Evolutionary conservation across 2,888 invertebrate species (phyloP).

Genomic region (Xanthorhoe spadicearia): DNA sequence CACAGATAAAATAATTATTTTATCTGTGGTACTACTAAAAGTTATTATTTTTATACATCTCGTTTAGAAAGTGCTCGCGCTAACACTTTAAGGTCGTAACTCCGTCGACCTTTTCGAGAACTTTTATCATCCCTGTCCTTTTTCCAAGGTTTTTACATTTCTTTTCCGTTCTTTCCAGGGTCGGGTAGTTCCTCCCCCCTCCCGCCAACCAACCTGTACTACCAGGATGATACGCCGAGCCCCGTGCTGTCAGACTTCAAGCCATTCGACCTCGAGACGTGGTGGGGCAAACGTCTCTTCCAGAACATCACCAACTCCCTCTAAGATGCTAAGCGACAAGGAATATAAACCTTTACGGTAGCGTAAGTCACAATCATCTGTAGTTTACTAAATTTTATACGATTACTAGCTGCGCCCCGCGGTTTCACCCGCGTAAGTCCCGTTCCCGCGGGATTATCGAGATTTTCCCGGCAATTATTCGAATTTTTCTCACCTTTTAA

Average conservation of each 20-base stretch:
- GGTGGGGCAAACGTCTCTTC: constrained; percentile 95
- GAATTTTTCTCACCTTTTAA: no score
- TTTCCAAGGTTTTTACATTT: no score
- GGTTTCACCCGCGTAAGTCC: no score
- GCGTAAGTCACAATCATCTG: constrained; percentile 82
- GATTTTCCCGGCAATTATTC: no score
- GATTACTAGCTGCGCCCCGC: background rate
- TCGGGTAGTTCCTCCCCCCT: constrained; percentile 75
- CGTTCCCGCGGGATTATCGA: no score
- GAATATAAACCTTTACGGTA: constrained; percentile 66
- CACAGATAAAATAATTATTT: no score
- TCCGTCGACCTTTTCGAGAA: no score
- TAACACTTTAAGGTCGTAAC: no score
- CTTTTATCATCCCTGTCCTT: no score
- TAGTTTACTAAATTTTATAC: constrained; percentile 76
- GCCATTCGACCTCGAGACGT: constrained; percentile 95
- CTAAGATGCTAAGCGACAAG: constrained; percentile 61
- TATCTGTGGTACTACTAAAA: no score
- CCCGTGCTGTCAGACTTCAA: constrained; percentile 91
- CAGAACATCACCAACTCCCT: constrained; percentile 93
- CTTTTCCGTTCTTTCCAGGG: constrained; percentile 54
- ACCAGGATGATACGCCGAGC: constrained; percentile 90
- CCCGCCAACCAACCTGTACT: constrained; percentile 85
- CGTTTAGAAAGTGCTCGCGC: no score
- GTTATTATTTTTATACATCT: no score